Evolutionary conservation across 2,888 invertebrate genomes (phyloP), one percentile per base, ranked within the genome.

Genomic region (Nymphalis urticae): DNA sequence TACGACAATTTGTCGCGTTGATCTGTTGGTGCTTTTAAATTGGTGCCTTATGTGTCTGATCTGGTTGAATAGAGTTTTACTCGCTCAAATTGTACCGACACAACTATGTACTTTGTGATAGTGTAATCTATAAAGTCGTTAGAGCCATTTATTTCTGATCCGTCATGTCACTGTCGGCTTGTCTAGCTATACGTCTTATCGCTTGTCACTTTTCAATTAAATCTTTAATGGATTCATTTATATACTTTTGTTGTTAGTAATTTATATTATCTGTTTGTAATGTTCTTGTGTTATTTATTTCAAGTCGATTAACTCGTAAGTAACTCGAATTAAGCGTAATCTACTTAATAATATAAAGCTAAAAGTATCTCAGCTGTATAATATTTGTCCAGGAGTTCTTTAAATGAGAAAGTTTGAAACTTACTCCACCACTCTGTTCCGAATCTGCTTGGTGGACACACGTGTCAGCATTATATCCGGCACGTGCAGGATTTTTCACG

Each of bases 1-100:
- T 70, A 68, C 70, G 75, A 74, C 76, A 73, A 79, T 77, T 79
- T 79, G 76, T 78, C 77, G 75, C 70, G 76, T 16, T 72, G 75
- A 74, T 73, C 74, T 72, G 74, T 75, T 70, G 70, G 64, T 66
- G 70, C 66, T 76, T 73, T 73, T 77, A 75, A 76, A 79, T 76
- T 76, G 72, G 67, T 75, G 75, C 60, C 54, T 63, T 54, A 66
- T 66, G 58, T 59, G 53, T 61, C 59, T 54, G 48, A 32, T 70
- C 59, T 60, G 19, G 42, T 19, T 47, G 48, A 42, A 63, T 42
- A 62, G 58, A 59, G 53, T 27, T 62, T 62, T 48, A 48, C 19
- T 27, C 24, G 60, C 54, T 64, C 54, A 42, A 56, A 62, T 62
- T 8, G 19, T 24, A 19, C 19, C 42, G 48, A 42, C 47, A 58